Evolutionary conservation across 2,888 invertebrate genomes (phyloP), one percentile per base, ranked within the genome.

Genomic region (Seira musarum): DNA sequence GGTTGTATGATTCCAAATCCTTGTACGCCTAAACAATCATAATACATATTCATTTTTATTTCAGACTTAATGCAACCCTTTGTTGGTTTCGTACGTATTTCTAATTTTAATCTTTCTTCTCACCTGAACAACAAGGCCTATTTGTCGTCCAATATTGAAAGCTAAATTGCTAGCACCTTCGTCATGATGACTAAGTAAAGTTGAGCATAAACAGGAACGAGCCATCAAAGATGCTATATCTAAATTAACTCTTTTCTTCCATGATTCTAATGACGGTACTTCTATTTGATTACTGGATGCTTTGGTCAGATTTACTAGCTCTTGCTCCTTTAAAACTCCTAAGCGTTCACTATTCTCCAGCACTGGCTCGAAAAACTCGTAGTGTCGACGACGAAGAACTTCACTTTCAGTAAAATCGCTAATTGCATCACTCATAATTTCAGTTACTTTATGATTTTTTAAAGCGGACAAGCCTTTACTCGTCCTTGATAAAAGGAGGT

Each of bases 341-440:
- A 61, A 22, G 63, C 61, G 60, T 15, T 25, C 57, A 67, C 46
- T 70, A 40, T n/a, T n/a, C n/a, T n/a, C n/a, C n/a, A 25, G 24
- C 1, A 24, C 35, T 8, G 65, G 30, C 6, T 57, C 75, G 24
- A 61, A 57, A 64, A 24, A 70, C 17, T 70, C 67, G 19, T 70
- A 30, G 13, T 70, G 75, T 64, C 24, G 35, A 15, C 53, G 24
- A 53, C 71, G 66, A 19, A 84, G n/a, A 30, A 83, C 77, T 78
- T 84, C 81, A 85, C 85, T 85, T 80, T 85, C 83, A 40, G 84
- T 77, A 74, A 84, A 84, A 70, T 85, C 83, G 13, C 80, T 72
- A 46, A 85, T 85, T 13, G 84, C 71, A 65, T 84, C 81, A 53
- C 83, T 83, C 85, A 85, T 85, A n/a, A 82, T 30, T 72, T 82